A percentile compares a stretch with the other conserved stretches of the same genome.
Conservation (phyloP, 2,888 invertebrate genomes). For the Trisateles emortualis region DNA sequence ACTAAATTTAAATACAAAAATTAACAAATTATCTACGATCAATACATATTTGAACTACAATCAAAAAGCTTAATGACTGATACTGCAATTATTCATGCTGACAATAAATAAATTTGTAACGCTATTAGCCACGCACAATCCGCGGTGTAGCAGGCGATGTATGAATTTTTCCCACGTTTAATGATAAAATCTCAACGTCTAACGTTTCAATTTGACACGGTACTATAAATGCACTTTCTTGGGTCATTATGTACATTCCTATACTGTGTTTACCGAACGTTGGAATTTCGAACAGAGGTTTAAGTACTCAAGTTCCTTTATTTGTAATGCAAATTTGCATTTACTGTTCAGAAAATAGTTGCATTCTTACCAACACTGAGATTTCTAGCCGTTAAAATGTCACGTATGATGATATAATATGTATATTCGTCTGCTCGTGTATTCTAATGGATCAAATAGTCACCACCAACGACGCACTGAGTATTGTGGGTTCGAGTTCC, state of each 20-base stretch:
- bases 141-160: slow-evolving; percentile 18
- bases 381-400: too few species aligned
- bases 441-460: too few species aligned
- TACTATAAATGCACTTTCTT: slow-evolving; percentile 28
- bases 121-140: slow-evolving; percentile 26
- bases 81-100: slow-evolving; percentile 20
- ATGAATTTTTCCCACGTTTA: slow-evolving; percentile 35
- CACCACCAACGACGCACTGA: too few species aligned
- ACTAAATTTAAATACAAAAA: background rate
- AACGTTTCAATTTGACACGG: slow-evolving; percentile 32
- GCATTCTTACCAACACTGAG: too few species aligned
- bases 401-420: too few species aligned
- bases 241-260: slow-evolving; percentile 3
- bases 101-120: slow-evolving; percentile 38
- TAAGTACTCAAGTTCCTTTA: background rate
- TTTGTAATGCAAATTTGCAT: background rate
- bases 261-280: background rate
- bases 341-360: too few species aligned
- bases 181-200: slow-evolving; percentile 26
- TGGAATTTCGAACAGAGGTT: slow-evolving; percentile 2
- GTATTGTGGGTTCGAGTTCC: too few species aligned
- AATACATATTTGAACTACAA: slow-evolving; percentile 4
- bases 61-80: slow-evolving; percentile 10
- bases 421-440: too few species aligned
- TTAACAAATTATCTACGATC: background rate